Conservation (phyloP, 2,113 vertebrate species). For the Ascaphus truei region DNA sequence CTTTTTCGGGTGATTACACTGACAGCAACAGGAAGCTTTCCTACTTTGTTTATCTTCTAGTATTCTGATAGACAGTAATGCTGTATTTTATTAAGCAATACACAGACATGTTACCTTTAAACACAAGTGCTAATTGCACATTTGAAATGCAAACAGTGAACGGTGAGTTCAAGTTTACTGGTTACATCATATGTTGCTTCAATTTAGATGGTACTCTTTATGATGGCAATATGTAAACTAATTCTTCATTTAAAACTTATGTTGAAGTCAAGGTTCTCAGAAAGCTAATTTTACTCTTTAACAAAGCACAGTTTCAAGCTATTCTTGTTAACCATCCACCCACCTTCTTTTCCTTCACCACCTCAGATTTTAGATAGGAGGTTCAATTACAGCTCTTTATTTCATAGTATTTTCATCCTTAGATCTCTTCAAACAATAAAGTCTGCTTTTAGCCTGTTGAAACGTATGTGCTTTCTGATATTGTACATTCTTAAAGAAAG, state of each 20-base stretch:
- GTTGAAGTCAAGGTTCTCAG: constrained; percentile 54
- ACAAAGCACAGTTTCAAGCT: constrained; percentile 54
- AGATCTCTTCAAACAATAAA: constrained; percentile 55
- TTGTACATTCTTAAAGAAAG: constrained; percentile 46
- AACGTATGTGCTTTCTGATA: constrained; percentile 49
- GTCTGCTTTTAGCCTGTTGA: constrained; percentile 51
- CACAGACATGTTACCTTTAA: neutral
- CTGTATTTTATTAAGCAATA: no score
- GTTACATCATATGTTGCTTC: constrained; percentile 20
- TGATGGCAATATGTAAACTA: constrained; percentile 44
- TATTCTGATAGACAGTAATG: no score
- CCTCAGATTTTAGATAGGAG: constrained; percentile 55
- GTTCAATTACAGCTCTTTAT: constrained; percentile 55
- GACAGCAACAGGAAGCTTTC: no score
- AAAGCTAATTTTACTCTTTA: constrained; percentile 61
- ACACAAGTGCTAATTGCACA: constrained; percentile 38
- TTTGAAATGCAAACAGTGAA: constrained; percentile 47
- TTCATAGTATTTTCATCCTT: constrained; percentile 45
- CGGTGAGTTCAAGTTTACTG: constrained; percentile 47
- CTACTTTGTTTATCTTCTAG: no score
- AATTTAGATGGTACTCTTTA: constrained; percentile 45
- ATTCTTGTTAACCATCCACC: constrained; percentile 51
- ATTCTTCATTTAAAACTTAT: constrained; percentile 46
- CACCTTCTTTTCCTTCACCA: constrained; percentile 57
- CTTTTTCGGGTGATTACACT: no score